Evolutionary conservation across 2,888 invertebrate species (phyloP).

Genomic region (Spilosoma lubricipeda): DNA sequence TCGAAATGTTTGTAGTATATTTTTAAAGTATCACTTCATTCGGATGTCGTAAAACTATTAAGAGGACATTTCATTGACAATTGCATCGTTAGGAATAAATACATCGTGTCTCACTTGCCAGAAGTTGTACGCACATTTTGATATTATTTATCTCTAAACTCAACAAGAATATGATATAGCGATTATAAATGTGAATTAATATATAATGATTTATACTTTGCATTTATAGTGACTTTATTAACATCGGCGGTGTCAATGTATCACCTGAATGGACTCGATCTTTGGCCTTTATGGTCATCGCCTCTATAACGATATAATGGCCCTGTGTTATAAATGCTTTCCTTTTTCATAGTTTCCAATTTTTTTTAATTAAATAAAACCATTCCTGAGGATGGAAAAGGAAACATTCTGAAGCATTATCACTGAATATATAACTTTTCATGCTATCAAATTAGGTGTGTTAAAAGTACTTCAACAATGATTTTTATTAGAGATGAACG

Average conservation of each 20-base stretch:
- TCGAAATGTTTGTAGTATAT: conserved; percentile 76
- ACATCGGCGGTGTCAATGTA: neutral
- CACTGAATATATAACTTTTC: neutral
- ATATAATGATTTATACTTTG: neutral
- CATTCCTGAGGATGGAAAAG: neutral
- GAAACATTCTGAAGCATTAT: neutral
- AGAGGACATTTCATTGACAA: conserved; percentile 55
- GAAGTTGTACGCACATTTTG: conserved; percentile 18
- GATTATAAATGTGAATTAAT: neutral
- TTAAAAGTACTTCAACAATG: neutral
- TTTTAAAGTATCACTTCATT: conserved; percentile 70
- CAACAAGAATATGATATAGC: conserved; percentile 18
- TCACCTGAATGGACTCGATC: neutral
- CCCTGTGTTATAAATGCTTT: neutral
- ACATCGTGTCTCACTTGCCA: conserved; percentile 23
- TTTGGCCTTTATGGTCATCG: neutral
- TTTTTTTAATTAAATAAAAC: neutral
- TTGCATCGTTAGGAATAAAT: conserved; percentile 46
- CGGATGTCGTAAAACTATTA: conserved; percentile 76
- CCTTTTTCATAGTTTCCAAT: neutral
- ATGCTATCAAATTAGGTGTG: neutral
- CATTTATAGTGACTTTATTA: neutral
- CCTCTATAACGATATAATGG: neutral
- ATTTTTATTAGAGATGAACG: conserved; percentile 15
- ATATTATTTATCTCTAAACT: conserved; percentile 32